Base-by-base conservation (phyloP, 1,140 invertebrate genomes). In the Octopus bimaculoides region DNA sequence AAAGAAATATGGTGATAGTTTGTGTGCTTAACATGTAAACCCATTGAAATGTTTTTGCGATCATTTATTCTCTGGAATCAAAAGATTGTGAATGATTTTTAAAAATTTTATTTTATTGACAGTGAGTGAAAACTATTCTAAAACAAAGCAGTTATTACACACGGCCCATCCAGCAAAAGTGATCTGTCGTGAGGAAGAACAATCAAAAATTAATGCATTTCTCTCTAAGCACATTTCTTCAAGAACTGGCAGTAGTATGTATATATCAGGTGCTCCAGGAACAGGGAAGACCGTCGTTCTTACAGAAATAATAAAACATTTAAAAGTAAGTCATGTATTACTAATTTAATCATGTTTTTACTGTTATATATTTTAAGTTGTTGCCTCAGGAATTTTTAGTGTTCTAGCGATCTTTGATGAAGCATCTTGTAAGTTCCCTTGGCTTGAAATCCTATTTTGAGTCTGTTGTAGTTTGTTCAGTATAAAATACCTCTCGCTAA, bases 261-360 rank as follows among this genome's bases (percentile, higher is more conserved):
- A 99, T 88, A 93, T 99, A 54, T 98, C 96, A 77, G 98, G 97
- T 10, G 95, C 96, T 54, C 97, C 97, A 4, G 98, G 98, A 14
- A 99, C 97, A 20, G 98, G 98, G 4, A 98, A 98, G 92, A 98
- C 97, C 0, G 96, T 96, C 2, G 94, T 94, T 82, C 90, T 98
- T 20, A 93, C 93, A 5, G 92, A 94, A 75, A 92, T 97, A 26
- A 89, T 97, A 76, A 88, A 93, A 81, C 83, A 86, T 77, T 77
- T 89, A 53, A 86, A 84, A 85, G 85, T 87, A 76, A 61, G 81
- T 73, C 8, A 52, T 80, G 52, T n/a, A 66, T 66, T 66, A n/a
- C 12, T 1, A 12, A 66, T 66, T 66, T 66, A 14, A n/a, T 66
- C 12, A 12, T 66, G 61, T 14, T n/a, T n/a, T 66, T 12, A 3